Base-by-base conservation (phyloP, 2,888 invertebrate genomes). In the Erebia ligea region DNA sequence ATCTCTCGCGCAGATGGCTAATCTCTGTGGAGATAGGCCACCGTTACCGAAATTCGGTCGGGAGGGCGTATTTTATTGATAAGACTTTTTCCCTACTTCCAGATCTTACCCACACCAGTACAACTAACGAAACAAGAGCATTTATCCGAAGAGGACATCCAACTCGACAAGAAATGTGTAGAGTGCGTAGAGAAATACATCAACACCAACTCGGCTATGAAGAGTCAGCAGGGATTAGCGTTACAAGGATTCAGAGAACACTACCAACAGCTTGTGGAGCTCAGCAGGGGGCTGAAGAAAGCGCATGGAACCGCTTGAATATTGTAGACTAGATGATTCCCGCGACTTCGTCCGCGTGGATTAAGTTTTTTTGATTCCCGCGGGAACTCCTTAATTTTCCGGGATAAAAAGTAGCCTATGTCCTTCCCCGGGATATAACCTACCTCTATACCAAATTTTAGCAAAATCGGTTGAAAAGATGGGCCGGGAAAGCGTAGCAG, bases 171-270 rank as follows among this genome's bases (percentile, higher is more conserved):
- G 63, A 86, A 94, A 76, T 94, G 95, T 73, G 73, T 95, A 1
- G 90, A 94, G 63, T 94, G 95, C 75, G 87, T 97, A 65, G 94
- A 95, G 76, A 89, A 92, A 71, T 97, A 95, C 82, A 94, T 96
- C 15, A 84, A 90, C 15, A 88, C 92, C 45, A 95, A 95, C 79
- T 95, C 96, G 0, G 83, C 94, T 1, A 96, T 95, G 86, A 96
- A 95, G 84, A 95, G 95, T 5, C 95, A 95, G 71, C 93, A 97
- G 58, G 95, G 96, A 78, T 84, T 96, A 61, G 95, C 96, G 0
- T 81, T 97, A n/a, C 96, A 96, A 82, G 95, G 96, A 6, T 95
- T 95, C 77, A 94, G 95, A 78, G 96, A 97, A 81, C 80, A 95
- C n/a, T 94, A 94, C 76, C 94, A 94, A 56, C 94, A 95, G 76